Conservation (phyloP, 2,888 invertebrate species). For the Tridacna gigas region DNA sequence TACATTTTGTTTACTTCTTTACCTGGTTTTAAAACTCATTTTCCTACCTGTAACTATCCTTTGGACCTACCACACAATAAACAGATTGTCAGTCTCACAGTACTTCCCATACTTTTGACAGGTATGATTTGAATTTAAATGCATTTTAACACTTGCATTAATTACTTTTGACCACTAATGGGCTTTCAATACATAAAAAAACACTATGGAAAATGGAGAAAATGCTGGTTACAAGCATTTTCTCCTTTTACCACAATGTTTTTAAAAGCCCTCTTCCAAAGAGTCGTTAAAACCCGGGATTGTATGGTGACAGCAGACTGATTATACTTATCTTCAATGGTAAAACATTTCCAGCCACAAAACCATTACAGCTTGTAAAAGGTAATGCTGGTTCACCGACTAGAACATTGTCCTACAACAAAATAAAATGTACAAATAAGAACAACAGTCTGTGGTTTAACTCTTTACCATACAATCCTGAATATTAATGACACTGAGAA, state of each 20-base stretch:
- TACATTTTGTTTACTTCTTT: too few species aligned
- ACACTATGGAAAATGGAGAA: neutral
- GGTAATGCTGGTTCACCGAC: slow-evolving; percentile 6
- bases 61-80: too few species aligned
- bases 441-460: neutral
- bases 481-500: too few species aligned
- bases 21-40: too few species aligned
- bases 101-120: too few species aligned
- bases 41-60: too few species aligned
- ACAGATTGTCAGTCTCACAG: too few species aligned
- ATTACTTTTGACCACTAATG: too few species aligned
- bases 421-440: neutral
- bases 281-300: neutral
- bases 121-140: too few species aligned
- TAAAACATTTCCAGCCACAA: slow-evolving; percentile 13
- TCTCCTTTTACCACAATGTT: neutral
- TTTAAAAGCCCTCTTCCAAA: neutral
- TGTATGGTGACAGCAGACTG: neutral
- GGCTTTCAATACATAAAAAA: neutral
- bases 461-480: too few species aligned
- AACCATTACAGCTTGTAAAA: slow-evolving; percentile 11
- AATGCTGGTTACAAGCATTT: neutral
- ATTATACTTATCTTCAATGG: slow-evolving; percentile 18
- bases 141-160: too few species aligned
- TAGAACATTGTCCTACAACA: neutral